phyloP scores from a whole-genome alignment of 2,888 invertebrate species.

The Oscheius myriophilus region DNA sequence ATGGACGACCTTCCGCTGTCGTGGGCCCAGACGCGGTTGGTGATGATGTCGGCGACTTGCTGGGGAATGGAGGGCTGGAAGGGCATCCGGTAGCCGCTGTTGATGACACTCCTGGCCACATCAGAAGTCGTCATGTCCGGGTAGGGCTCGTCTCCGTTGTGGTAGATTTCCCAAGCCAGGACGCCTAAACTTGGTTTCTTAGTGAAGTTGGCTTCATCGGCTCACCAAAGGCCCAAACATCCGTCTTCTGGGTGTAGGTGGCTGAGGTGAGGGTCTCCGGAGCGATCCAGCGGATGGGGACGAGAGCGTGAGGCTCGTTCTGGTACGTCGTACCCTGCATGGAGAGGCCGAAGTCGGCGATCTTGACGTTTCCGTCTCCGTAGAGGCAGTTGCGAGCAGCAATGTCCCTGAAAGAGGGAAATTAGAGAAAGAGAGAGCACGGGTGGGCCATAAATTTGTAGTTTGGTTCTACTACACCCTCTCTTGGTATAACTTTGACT shows the following conservation, averaged over 20 bases:
- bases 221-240: slow-evolving; percentile 49
- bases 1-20: slow-evolving; percentile 17
- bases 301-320: slow-evolving; percentile 27
- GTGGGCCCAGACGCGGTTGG: slow-evolving; percentile 10
- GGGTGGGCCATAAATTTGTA: neutral
- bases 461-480: no score
- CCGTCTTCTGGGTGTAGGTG: slow-evolving; percentile 44
- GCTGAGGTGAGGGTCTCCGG: slow-evolving; percentile 48
- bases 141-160: slow-evolving; percentile 59
- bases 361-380: slow-evolving; percentile 44
- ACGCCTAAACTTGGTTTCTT: neutral
- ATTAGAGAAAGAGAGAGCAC: no score
- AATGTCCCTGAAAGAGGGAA: slow-evolving; percentile 36
- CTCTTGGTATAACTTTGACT: no score
- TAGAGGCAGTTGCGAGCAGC: slow-evolving; percentile 49
- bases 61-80: neutral
- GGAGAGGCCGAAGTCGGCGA: slow-evolving; percentile 51
- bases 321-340: slow-evolving; percentile 41
- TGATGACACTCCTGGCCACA: neutral
- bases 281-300: slow-evolving; percentile 51
- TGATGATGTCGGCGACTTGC: slow-evolving; percentile 7
- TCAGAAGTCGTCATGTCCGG: slow-evolving; percentile 48
- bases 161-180: slow-evolving; percentile 53
- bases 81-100: slow-evolving; percentile 1
- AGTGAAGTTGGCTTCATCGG: no score